Evolutionary conservation across 2,888 invertebrate genomes (phyloP).

Genomic region (Ceramica pisi): DNA sequence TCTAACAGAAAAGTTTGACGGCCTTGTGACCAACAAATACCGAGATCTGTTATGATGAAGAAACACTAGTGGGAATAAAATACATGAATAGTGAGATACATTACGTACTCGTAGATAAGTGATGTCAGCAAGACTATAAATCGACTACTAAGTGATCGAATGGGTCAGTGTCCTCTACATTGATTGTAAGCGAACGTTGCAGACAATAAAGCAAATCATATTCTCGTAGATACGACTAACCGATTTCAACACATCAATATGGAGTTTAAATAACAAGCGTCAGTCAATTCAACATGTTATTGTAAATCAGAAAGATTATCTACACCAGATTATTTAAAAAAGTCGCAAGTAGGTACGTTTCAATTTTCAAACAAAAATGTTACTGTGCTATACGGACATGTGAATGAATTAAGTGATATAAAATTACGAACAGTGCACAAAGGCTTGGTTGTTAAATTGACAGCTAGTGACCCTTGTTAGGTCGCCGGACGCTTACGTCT

Average conservation of each 20-base stretch:
- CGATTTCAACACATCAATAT: constrained; percentile 71
- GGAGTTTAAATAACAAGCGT: constrained; percentile 67
- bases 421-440: constrained; percentile 67
- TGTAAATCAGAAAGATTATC: constrained; percentile 26
- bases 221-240: constrained; percentile 69
- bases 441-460: constrained; percentile 72
- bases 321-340: constrained; percentile 24
- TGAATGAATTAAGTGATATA: constrained; percentile 59
- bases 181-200: constrained; percentile 78
- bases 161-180: constrained; percentile 84
- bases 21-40: constrained; percentile 57
- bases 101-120: constrained; percentile 67
- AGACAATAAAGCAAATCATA: constrained; percentile 83
- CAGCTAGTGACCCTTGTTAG: constrained; percentile 75
- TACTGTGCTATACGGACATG: constrained; percentile 44
- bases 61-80: constrained; percentile 35
- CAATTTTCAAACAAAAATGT: constrained; percentile 24
- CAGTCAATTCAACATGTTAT: constrained; percentile 60
- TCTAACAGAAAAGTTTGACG: constrained; percentile 58
- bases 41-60: constrained; percentile 36
- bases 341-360: not conserved
- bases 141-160: constrained; percentile 76
- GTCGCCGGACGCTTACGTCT: constrained; percentile 76
- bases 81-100: constrained; percentile 61
- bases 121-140: constrained; percentile 76